phyloP scores from a whole-genome alignment of 2,113 vertebrate species.

The Hydrochoerus hydrochaeris region DNA sequence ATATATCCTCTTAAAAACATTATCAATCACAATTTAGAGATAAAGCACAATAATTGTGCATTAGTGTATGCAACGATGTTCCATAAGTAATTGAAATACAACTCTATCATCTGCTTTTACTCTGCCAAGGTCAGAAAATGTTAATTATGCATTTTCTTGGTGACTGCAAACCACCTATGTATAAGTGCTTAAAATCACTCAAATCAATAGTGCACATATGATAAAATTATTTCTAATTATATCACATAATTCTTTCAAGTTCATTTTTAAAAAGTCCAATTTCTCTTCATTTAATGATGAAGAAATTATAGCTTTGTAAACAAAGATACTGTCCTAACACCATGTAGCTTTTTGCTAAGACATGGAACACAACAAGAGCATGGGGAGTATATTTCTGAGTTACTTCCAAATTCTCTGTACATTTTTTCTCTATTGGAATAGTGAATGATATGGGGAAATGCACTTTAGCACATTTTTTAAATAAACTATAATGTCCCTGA shows the following conservation, averaged over 20 bases:
- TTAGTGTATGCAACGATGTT: background rate
- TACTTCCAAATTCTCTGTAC: background rate
- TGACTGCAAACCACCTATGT: background rate
- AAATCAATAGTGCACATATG: background rate
- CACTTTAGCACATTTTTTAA: background rate
- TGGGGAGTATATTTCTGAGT: background rate
- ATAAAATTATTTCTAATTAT: background rate
- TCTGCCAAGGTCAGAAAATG: no score
- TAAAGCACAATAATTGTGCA: background rate
- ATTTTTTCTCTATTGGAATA: background rate
- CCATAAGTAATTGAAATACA: background rate
- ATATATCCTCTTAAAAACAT: no score
- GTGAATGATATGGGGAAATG: background rate
- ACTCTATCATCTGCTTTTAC: background rate
- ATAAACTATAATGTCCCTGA: background rate
- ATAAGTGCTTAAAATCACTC: background rate
- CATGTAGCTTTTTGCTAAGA: background rate
- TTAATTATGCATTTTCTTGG: no score
- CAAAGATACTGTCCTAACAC: background rate
- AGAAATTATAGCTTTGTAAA: background rate
- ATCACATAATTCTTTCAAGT: background rate
- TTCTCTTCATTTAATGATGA: slow-evolving; percentile 1
- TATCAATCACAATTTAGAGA: no score
- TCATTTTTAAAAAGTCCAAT: background rate
- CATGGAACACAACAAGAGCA: background rate